phyloP scores from a whole-genome alignment of 2,888 invertebrate genomes.

The Himalopsyche kuldschensis region DNA sequence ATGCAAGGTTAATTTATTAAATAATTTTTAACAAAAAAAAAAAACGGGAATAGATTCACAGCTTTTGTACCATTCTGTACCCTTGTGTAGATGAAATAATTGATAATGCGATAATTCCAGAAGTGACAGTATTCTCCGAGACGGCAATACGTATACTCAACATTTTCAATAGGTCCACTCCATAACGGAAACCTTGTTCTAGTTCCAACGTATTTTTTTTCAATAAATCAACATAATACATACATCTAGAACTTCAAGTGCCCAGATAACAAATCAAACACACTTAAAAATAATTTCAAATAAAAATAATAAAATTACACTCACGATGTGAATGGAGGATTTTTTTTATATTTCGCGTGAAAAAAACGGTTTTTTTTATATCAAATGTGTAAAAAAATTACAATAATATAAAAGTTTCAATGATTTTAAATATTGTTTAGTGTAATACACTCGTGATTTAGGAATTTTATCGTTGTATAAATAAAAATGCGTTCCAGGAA shows the following conservation, averaged over 20 bases:
- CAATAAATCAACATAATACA: neutral
- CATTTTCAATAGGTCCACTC: neutral
- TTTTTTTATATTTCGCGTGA: no score
- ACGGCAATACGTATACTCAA: neutral
- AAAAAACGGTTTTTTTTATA: neutral
- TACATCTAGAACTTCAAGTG: neutral
- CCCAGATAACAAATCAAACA: neutral
- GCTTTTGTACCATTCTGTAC: neutral
- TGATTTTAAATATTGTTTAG: neutral
- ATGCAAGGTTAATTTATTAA: no score
- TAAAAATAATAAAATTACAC: no score
- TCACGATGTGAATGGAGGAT: no score
- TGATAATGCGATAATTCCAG: neutral
- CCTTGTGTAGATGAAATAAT: neutral
- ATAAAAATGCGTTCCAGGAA: neutral
- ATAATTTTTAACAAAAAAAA: no score
- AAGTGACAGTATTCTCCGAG: neutral
- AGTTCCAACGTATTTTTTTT: neutral
- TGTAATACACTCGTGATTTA: neutral
- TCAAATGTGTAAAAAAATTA: neutral
- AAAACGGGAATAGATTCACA: neutral
- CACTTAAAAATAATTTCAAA: neutral
- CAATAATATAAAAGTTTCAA: neutral
- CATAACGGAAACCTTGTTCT: neutral
- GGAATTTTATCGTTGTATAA: neutral